Percentiles rank a stretch among this genome's conserved stretches.
Evolutionary conservation across 2,797 vertebrate genomes (phyloP).

Genomic region (Semaprochilodus insignis): DNA sequence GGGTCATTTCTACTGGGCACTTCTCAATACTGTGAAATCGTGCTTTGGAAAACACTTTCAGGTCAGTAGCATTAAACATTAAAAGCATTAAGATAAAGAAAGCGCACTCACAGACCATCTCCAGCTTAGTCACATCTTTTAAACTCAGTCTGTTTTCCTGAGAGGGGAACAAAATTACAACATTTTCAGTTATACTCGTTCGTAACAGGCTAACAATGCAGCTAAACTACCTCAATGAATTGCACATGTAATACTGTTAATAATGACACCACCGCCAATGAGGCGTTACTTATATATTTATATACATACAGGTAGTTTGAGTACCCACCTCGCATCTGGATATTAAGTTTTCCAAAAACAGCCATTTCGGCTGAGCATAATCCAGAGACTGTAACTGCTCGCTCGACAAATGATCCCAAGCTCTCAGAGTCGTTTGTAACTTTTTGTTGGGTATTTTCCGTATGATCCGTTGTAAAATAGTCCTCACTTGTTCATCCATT

Average conservation of each 20-base stretch:
- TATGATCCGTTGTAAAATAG: constrained; percentile 80
- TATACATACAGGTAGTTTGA: not conserved
- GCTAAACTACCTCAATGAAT: too few species aligned
- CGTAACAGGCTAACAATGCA: too few species aligned
- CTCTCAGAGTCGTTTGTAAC: constrained; percentile 74
- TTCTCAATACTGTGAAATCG: not conserved
- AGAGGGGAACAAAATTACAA: not conserved
- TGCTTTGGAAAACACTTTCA: too few species aligned
- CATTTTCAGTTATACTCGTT: not conserved
- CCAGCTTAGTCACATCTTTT: constrained; percentile 84
- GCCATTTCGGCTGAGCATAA: constrained; percentile 75
- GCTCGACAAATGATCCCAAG: constrained; percentile 84
- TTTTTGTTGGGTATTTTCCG: constrained; percentile 77
- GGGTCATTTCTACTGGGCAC: not conserved
- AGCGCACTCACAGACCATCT: constrained; percentile 88
- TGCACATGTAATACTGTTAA: not conserved
- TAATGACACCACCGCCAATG: not conserved
- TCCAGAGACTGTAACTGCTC: constrained; percentile 76
- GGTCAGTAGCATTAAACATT: not conserved
- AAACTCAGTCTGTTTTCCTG: constrained; percentile 81
- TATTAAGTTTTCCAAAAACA: constrained; percentile 76
- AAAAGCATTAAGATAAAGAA: not conserved
- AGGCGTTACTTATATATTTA: not conserved
- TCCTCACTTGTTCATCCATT: constrained; percentile 80
- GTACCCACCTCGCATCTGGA: constrained; percentile 80